Evolutionary conservation across 2,113 vertebrate species (phyloP), one percentile per base, ranked within the genome.

Genomic region (Rhizomys pruinosus): DNA sequence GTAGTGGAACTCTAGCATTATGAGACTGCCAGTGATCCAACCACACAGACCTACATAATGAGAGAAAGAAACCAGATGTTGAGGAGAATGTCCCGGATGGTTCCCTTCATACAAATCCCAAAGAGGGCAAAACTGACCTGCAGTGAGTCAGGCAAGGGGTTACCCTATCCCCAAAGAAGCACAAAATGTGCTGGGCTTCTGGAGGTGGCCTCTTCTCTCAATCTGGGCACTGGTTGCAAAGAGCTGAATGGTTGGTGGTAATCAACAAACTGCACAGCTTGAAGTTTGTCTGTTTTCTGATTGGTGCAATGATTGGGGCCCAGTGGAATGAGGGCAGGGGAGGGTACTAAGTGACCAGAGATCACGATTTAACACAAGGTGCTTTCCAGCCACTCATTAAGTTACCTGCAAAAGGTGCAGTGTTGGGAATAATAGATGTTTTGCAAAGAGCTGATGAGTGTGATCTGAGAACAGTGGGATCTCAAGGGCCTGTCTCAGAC

Each of bases 401-500:
- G 23, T 25, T 7, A 3, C 8, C 8, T 12, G 29, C 27, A 39
- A 1, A 57, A 55, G 64, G 19, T 2, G 47, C n/a, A 71, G 44
- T 69, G 7, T 4, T 25, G 20, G 44, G 47, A 20, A 6, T 16
- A 2, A 23, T 8, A 29, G 20, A n/a, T 29, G 91, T 79, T 22
- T 27, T 42, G 10, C 34, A 59, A 19, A 72, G 0, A 23, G 29
- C 16, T 61, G 3, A 25, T 15, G 44, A 0, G 10, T n/a, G 25
- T 12, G 16, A 4, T 3, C 11, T 61, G 55, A n/a, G 4, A 42
- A 15, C 39, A 32, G 0, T 0, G 27, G 34, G 2, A 4, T 47
- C 22, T 34, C 27, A 22, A 1, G 2, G n/a, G 9, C 19, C 32
- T 2, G 1, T 39, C n/a, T 7, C 0, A 5, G 34, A 11, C 19